Evolutionary conservation across 2,113 vertebrate genomes (phyloP).

Genomic region (Numenius arquata): DNA sequence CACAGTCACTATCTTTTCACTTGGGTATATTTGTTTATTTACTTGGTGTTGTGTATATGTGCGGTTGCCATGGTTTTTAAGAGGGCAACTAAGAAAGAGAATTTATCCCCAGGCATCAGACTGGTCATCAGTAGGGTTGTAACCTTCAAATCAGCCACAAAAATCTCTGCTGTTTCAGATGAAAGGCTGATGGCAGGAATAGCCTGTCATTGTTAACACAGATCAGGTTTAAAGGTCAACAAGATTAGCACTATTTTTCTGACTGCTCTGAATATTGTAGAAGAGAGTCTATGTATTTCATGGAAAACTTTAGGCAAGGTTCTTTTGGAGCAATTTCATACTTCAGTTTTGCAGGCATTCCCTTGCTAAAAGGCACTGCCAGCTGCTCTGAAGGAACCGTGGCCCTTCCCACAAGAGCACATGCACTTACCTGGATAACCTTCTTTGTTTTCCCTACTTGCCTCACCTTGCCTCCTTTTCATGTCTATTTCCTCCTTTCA

Average conservation of each 20-base stretch:
- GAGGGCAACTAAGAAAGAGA: neutral
- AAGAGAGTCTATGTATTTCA: neutral
- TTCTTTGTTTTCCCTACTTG: neutral
- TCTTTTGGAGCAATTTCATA: neutral
- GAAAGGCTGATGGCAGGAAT: neutral
- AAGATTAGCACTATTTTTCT: neutral
- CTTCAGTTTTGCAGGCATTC: neutral
- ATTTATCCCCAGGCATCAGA: neutral
- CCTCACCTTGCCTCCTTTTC: neutral
- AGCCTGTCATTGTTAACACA: neutral
- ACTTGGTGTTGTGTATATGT: neutral
- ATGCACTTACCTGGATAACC: neutral
- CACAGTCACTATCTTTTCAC: neutral
- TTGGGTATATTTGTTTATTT: neutral
- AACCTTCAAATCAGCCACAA: neutral
- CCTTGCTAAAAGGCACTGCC: neutral
- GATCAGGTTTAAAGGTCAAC: neutral
- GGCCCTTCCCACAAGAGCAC: neutral
- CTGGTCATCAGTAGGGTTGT: neutral
- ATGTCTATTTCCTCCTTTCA: neutral
- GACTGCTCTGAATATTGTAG: neutral
- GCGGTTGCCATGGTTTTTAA: neutral
- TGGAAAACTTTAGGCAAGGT: neutral
- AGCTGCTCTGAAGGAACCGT: neutral
- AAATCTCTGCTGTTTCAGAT: neutral